Evolutionary conservation across 2,797 vertebrate genomes (phyloP).

Genomic region (Anableps anableps): DNA sequence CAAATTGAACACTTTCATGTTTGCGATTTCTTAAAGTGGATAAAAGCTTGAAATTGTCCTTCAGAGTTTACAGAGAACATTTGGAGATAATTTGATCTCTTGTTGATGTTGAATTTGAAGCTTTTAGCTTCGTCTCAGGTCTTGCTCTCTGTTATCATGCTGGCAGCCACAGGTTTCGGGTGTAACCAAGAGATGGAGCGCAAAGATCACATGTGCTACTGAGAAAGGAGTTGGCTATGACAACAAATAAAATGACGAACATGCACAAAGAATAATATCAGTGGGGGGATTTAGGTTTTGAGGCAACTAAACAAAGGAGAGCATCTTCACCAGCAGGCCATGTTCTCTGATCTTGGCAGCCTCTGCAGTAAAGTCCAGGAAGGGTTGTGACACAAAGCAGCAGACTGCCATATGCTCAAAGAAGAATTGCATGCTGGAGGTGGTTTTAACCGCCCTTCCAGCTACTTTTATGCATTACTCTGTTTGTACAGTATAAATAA

Average conservation of each 20-base stretch:
- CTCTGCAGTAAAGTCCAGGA: not conserved
- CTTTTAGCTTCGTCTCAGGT: conserved; percentile 20
- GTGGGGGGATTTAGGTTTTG: conserved; percentile 19
- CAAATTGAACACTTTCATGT: not conserved
- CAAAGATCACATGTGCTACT: not conserved
- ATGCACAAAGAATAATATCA: conserved; percentile 27
- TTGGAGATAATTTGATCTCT: conserved; percentile 25
- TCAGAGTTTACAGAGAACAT: not conserved
- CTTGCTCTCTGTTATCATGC: conserved; percentile 16
- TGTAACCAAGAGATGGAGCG: conserved; percentile 26
- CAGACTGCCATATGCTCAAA: not conserved
- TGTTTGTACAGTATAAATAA: conserved; percentile 10
- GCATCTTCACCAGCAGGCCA: conserved; percentile 7
- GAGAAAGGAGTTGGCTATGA: conserved; percentile 49
- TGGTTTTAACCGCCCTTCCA: not conserved
- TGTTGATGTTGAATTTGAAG: conserved; percentile 11
- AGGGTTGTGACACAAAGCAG: not conserved
- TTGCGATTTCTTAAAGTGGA: not conserved
- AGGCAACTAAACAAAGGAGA: conserved; percentile 11
- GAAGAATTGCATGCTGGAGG: not conserved
- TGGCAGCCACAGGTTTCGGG: conserved; percentile 12
- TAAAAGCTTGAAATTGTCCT: conserved; percentile 1
- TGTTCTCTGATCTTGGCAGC: not conserved
- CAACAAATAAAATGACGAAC: conserved; percentile 44
- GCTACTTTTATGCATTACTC: not conserved